A percentile compares a stretch with the other conserved stretches of the same genome.
phyloP scores from a whole-genome alignment of 2,113 vertebrate genomes.

The Pleuronectes platessa region DNA sequence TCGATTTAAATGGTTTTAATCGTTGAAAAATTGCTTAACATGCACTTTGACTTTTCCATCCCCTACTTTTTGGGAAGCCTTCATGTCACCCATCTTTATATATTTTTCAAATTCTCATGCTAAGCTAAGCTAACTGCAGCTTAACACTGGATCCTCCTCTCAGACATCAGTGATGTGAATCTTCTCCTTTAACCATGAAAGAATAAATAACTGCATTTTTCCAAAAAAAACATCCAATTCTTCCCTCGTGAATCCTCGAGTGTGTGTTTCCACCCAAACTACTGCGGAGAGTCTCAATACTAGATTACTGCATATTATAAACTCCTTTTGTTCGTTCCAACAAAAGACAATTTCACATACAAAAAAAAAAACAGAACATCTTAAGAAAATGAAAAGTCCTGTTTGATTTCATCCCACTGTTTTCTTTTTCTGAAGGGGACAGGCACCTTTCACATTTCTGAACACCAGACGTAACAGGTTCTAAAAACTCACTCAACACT shows the following conservation, averaged over 20 bases:
- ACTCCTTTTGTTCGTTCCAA: constrained; percentile 56
- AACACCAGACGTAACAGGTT: constrained; percentile 32
- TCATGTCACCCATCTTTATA: too few relatives aligned
- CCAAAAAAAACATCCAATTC: background rate
- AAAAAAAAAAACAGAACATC: constrained; percentile 24
- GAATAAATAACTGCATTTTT: background rate
- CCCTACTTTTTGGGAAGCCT: too few relatives aligned
- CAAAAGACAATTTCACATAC: constrained; percentile 57
- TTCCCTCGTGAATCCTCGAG: constrained; percentile 9
- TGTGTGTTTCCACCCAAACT: constrained; percentile 44
- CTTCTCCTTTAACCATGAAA: background rate
- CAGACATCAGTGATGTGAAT: background rate
- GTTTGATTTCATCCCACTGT: constrained; percentile 40
- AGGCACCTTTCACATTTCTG: constrained; percentile 41
- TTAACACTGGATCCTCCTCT: background rate
- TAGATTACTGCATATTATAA: constrained; percentile 78
- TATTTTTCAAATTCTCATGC: background rate
- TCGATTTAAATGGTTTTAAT: too few relatives aligned
- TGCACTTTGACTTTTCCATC: too few relatives aligned
- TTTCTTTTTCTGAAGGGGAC: constrained; percentile 5
- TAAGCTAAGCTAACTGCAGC: constrained; percentile 3
- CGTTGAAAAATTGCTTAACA: too few relatives aligned
- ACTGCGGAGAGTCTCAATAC: constrained; percentile 52
- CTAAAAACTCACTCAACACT: constrained; percentile 34
- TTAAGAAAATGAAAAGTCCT: constrained; percentile 45